A percentile compares a stretch with the other conserved stretches of the same genome.
Conservation (phyloP, 1,140 invertebrate species). For the Lerema accius region DNA sequence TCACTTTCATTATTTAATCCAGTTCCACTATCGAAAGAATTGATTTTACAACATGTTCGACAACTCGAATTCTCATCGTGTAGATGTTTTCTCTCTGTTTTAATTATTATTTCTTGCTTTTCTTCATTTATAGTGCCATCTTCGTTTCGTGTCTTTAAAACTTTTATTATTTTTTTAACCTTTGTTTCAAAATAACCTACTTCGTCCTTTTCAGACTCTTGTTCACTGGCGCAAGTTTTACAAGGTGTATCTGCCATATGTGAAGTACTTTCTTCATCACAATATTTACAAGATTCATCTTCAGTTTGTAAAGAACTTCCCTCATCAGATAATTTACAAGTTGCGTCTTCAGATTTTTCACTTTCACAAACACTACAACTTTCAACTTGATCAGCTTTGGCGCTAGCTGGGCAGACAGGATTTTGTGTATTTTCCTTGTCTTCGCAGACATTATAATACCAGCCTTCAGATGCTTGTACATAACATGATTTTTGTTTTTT, state of each 20-base stretch:
- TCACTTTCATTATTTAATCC: slow-evolving; percentile 11
- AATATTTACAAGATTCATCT: too few species aligned
- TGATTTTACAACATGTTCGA: slow-evolving; percentile 5
- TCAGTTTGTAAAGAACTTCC: too few species aligned
- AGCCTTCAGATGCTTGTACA: too few species aligned
- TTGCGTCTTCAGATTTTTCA: slow-evolving; percentile 5
- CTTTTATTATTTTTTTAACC: slow-evolving; percentile 43
- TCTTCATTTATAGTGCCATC: slow-evolving; percentile 47
- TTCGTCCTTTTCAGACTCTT: slow-evolving; percentile 2
- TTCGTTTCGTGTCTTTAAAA: slow-evolving; percentile 40
- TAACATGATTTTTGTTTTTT: neutral
- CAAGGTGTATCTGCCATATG: too few species aligned
- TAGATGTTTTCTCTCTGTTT: slow-evolving; percentile 43
- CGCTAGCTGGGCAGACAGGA: too few species aligned
- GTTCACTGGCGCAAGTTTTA: neutral
- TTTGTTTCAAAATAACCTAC: slow-evolving; percentile 39
- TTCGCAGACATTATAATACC: too few species aligned
- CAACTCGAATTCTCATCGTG: neutral
- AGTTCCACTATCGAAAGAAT: neutral
- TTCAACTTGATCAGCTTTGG: too few species aligned
- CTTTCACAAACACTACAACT: slow-evolving; percentile 8
- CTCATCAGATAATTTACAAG: neutral
- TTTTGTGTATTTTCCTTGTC: too few species aligned
- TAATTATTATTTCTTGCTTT: slow-evolving; percentile 46
- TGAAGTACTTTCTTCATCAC: too few species aligned